Base-by-base conservation (phyloP, 2,888 invertebrate species). In the Melieria omissa region DNA sequence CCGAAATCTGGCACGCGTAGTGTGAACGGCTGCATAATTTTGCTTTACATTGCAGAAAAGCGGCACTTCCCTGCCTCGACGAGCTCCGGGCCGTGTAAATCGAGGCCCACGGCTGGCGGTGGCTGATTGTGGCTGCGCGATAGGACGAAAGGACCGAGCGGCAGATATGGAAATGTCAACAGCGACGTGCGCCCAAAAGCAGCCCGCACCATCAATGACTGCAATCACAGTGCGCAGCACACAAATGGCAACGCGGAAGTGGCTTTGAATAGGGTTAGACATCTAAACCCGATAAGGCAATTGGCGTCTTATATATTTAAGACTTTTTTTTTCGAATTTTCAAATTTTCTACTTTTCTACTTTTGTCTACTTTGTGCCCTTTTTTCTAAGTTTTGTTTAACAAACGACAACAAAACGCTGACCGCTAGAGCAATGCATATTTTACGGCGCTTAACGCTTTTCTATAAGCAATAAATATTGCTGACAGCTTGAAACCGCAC, bases 221-320 rank as follows among this genome's bases (percentile, higher is more conserved):
- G 6, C 49, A 41, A 52, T 29, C 29, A 64, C 52, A 52, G 52
- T 16, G 3, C 9, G 16, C 6, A 6, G 57, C 5, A 29, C 29
- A 55, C 1, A 55, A 55, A 55, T 14, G 14, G 14, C 16, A 29
- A 57, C 57, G 16, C 5, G 9, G 29, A 57, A 57, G 16, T 57
- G 16, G 6, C 29, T 52, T 52, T 29, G 42, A 29, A 64, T 41
- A 64, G 64, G 64, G 64, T 64, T 64, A 64, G 64, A 63, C 64
- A 64, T 29, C 64, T 52, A 64, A 64, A 52, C 52, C 52, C 45
- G 64, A 64, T 64, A 64, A 64, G 42, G 42, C 64, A 52, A 52
- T 64, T 64, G 29, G 64, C 52, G 52, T 64, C 4, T 64, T 47
- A 47, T 61, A 44, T 61, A 61, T 41, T 61, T 61, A 44, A 44